Percentiles rank a stretch among this genome's conserved stretches.
Evolutionary conservation across 2,797 vertebrate genomes (phyloP).

Genomic region (Mus caroli): DNA sequence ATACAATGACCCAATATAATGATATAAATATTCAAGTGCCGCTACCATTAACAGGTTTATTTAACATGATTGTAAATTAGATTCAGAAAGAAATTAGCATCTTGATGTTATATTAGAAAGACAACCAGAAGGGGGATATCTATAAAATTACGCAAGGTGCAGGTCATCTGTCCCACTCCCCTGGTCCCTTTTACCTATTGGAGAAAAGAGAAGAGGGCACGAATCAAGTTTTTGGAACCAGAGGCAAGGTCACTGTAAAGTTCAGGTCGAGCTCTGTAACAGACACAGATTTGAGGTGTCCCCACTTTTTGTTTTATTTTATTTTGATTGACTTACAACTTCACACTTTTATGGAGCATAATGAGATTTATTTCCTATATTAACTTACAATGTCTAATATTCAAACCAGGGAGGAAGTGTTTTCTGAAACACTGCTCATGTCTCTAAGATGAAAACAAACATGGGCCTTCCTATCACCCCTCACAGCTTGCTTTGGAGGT

Average conservation of each 20-base stretch:
- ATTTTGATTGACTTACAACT: background rate
- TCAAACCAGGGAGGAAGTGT: background rate
- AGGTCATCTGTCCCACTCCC: background rate
- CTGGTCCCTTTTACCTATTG: background rate
- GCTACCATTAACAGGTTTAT: background rate
- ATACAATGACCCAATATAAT: background rate
- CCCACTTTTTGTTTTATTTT: background rate
- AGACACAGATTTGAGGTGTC: background rate
- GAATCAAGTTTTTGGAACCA: background rate
- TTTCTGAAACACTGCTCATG: background rate
- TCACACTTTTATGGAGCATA: background rate
- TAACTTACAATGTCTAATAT: background rate
- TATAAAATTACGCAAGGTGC: background rate
- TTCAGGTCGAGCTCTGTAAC: background rate
- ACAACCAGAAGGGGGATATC: background rate
- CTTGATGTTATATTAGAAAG: background rate
- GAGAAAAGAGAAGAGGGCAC: background rate
- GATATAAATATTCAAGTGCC: slow-evolving; percentile 57
- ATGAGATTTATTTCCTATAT: background rate
- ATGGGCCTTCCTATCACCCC: too few species aligned
- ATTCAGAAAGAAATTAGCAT: slow-evolving; percentile 43
- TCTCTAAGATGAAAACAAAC: background rate
- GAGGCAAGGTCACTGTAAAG: background rate
- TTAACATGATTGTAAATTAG: slow-evolving; percentile 46
- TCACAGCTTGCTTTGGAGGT: background rate